Evolutionary conservation across 2,797 vertebrate genomes (phyloP), one percentile per base, ranked within the genome.

Genomic region (Sylvilagus floridanus): DNA sequence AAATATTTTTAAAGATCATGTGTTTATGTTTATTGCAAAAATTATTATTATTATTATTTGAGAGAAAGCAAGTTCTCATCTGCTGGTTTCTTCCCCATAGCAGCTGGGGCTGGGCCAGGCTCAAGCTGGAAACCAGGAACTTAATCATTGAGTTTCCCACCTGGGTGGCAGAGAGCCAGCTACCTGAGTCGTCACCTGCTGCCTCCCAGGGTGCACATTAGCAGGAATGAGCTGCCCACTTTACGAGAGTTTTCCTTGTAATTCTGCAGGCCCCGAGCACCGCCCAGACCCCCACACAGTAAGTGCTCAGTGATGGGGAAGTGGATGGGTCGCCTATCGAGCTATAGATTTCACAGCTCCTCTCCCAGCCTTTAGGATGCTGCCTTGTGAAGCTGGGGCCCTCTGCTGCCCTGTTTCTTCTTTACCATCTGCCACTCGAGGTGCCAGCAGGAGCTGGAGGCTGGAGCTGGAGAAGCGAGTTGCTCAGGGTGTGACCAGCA

Each of bases 211-310:
- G 13, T 19, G 54, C 19, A 2, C 54, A 57, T 19, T 57, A 19
- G 54, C 54, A 57, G 54, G 54, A 4, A 60, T 1, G 57, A 84
- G 76, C 26, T 5, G 21, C 10, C 21, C 5, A 19, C 35, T 69
- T 78, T 35, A 4, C 7, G 63, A 66, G 28, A 37, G 19, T 72
- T 72, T 79, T 32, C 26, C n/a, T 17, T 28, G 72, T 28, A 50
- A 50, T 26, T 79, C n/a, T 57, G 17, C 62, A 52, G 90, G 28
- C 37, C 16, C n/a, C 32, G 9, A 5, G 52, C 0, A 6, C 32
- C 6, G n/a, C 12, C 1, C 81, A 3, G 60, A 68, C 21, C 0
- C 7, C 42, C 14, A n/a, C 22, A 14, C 0, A 11, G 60, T 16
- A 78, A 52, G 7, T 30, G 13, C 37, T 73, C 72, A 22, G 1